Evolutionary conservation across 2,113 vertebrate genomes (phyloP).

Genomic region (Urocitellus parryii): DNA sequence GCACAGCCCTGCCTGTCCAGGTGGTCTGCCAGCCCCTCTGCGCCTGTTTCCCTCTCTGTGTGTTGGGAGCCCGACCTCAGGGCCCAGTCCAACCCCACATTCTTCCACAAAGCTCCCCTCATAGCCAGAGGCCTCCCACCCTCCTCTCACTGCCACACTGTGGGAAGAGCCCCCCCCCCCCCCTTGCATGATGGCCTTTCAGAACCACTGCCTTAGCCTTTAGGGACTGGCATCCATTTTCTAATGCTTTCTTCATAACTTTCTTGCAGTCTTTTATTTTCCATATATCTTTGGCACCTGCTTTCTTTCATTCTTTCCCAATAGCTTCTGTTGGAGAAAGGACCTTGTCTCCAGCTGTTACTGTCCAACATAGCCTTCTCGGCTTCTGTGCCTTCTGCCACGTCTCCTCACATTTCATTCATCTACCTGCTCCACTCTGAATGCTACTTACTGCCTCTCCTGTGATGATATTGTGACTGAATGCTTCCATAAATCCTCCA

Average conservation of each 20-base stretch:
- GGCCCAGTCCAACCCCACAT: not conserved
- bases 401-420: not conserved
- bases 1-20: not conserved
- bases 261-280: not conserved
- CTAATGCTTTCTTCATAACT: not conserved
- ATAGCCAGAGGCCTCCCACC: too few species aligned
- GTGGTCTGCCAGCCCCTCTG: not conserved
- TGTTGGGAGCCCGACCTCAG: not conserved
- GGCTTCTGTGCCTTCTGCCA: not conserved
- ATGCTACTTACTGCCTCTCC: not conserved
- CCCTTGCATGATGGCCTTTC: not conserved
- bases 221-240: not conserved
- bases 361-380: not conserved
- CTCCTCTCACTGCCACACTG: not conserved
- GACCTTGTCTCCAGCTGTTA: not conserved
- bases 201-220: not conserved
- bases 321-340: not conserved
- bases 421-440: not conserved
- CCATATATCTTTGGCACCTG: not conserved
- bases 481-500: slow-evolving; percentile 53
- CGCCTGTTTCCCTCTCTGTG: not conserved
- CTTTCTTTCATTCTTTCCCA: not conserved
- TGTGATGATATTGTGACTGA: not conserved
- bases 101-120: not conserved
- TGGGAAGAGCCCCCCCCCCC: not conserved